Evolutionary conservation across 1,140 invertebrate genomes (phyloP).

Genomic region (Drosophila tropicalis): DNA sequence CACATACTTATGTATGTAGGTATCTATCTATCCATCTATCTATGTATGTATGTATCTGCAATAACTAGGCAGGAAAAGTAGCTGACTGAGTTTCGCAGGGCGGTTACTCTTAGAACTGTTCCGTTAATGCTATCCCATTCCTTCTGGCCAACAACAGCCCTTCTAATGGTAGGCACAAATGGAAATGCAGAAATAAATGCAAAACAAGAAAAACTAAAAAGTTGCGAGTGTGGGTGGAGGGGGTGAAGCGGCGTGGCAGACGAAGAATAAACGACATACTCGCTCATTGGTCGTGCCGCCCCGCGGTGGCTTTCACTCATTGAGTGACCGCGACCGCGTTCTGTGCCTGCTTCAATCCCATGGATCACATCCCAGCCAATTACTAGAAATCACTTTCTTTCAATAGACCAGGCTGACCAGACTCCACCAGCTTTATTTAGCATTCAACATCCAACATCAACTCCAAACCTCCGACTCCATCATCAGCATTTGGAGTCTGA

Average conservation of each 20-base stretch:
- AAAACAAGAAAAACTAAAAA: neutral
- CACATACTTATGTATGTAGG: neutral
- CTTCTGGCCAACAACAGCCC: neutral
- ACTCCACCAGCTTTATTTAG: constrained; percentile 20
- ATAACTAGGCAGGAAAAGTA: neutral
- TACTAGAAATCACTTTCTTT: constrained; percentile 70
- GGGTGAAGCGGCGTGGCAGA: neutral
- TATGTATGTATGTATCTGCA: no score
- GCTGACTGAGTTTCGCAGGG: constrained; percentile 37
- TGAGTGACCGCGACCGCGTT: constrained; percentile 21
- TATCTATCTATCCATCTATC: no score
- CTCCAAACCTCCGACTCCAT: constrained; percentile 3
- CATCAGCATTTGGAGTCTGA: neutral
- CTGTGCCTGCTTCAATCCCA: constrained; percentile 23
- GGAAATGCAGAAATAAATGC: constrained; percentile 7
- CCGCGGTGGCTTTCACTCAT: constrained; percentile 67
- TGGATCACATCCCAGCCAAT: constrained; percentile 26
- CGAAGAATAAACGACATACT: constrained; percentile 6
- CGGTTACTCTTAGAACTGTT: constrained; percentile 23
- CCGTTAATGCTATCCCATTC: neutral
- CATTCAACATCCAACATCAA: constrained; percentile 4
- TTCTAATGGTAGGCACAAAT: constrained; percentile 6
- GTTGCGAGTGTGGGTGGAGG: neutral
- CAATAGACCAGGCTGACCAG: constrained; percentile 30
- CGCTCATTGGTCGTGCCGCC: constrained; percentile 46